Evolutionary conservation across 1,140 invertebrate genomes (phyloP), one percentile per base, ranked within the genome.

Genomic region (Pogonomyrmex californicus): DNA sequence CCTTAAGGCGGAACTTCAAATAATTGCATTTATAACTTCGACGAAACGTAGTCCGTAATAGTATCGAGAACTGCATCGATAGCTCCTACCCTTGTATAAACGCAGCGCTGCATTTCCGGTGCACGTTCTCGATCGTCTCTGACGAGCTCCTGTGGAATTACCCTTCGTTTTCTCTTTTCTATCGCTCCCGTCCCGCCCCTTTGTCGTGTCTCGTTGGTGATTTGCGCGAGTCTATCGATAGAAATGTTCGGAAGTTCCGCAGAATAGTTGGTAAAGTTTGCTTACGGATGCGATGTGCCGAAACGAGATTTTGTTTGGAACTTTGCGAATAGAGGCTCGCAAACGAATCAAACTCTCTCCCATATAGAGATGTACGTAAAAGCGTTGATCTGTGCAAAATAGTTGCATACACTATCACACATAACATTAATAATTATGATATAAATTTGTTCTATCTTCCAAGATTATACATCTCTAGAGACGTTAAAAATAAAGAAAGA

Each of bases 231-330:
- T 78, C 60, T 78, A 78, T 85, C 60, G 58, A 23, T 30, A 36
- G 82, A 85, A 78, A 85, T 77, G 73, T 85, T 76, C 44, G 30
- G 77, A 85, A 85, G 81, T 85, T 85, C 47, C 82, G 10, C 73
- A n/a, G 33, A 38, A 85, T 76, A 51, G 71, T 77, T 33, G 73
- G 14, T 41, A 85, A 85, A 85, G 58, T 85, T 85, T 85, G 60
- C 14, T 85, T 65, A 85, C 60, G 47, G 47, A 54, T 30, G 62
- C 38, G 41, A 62, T 41, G 30, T 56, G 12, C 56, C 30, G 68
- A 47, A 41, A 75, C 54, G 30, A 33, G 54, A 83, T 83, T 73
- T 83, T 62, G 44, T 75, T 75, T 85, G 71, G 38, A 85, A 85
- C 60, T 85, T 65, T 1, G 23, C 17, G 60, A 85, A 83, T 83